A percentile compares a stretch with the other conserved stretches of the same genome.
Evolutionary conservation across 1,140 invertebrate genomes (phyloP).

Genomic region (Eumeta japonica): DNA sequence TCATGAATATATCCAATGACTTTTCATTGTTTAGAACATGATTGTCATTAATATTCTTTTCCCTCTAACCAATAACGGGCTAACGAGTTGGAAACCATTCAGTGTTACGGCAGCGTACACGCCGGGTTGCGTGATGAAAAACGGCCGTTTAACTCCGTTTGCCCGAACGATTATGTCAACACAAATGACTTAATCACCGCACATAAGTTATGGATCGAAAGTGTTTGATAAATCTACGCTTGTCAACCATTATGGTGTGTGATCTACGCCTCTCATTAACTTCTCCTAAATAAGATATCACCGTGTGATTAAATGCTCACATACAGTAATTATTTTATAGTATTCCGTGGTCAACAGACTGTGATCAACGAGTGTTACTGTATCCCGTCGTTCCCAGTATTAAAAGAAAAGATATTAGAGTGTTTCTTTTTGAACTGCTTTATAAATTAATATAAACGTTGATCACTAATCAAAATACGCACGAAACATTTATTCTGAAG

Average conservation of each 20-base stretch:
- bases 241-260: conserved; percentile 49
- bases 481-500: no score
- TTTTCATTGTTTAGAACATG: no score
- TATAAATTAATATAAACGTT: no score
- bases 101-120: no score
- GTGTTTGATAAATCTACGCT: conserved; percentile 46
- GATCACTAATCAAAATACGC: no score
- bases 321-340: conserved; percentile 44
- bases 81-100: no score
- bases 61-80: no score
- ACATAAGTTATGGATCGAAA: conserved; percentile 48
- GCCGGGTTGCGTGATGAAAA: no score
- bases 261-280: conserved; percentile 50
- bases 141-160: conserved; percentile 40
- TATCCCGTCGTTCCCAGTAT: conserved; percentile 12
- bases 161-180: conserved; percentile 50
- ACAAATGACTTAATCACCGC: conserved; percentile 43
- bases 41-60: no score
- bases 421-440: no score
- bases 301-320: conserved; percentile 34
- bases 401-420: no score
- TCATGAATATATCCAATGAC: no score
- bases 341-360: conserved; percentile 37
- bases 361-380: conserved; percentile 26
- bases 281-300: conserved; percentile 49